phyloP scores from a whole-genome alignment of 2,113 vertebrate genomes.

The Antechinus stuartii region DNA sequence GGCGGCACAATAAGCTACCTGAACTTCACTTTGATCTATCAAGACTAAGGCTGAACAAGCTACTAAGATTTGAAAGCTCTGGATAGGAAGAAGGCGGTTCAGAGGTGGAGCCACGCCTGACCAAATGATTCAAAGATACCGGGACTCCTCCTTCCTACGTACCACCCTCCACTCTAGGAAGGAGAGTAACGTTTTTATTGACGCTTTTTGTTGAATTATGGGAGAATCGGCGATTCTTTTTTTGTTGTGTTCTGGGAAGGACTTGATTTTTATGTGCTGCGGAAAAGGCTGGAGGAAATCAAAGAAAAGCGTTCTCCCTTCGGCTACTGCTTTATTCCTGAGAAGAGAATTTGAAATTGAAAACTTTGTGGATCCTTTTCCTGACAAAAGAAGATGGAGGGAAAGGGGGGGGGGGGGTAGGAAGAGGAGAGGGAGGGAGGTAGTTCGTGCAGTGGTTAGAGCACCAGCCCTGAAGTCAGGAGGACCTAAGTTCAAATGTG shows the following conservation, averaged over 20 bases:
- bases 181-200: too few relatives aligned
- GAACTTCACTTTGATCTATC: background rate
- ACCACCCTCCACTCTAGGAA: background rate
- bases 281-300: background rate
- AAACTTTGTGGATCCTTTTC: background rate
- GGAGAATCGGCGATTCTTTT: background rate
- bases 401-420: too few relatives aligned
- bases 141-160: background rate
- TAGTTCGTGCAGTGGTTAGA: too few relatives aligned
- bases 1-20: too few relatives aligned
- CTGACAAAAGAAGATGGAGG: too few relatives aligned
- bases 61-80: background rate
- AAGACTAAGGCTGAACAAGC: background rate
- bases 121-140: background rate
- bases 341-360: background rate
- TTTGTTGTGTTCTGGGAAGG: background rate
- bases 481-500: too few relatives aligned
- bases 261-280: background rate
- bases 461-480: too few relatives aligned
- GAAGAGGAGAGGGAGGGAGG: too few relatives aligned
- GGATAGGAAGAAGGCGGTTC: background rate
- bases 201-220: background rate
- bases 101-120: background rate
- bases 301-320: background rate
- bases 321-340: background rate